phyloP scores from a whole-genome alignment of 1,140 invertebrate species.

The Manduca sexta region DNA sequence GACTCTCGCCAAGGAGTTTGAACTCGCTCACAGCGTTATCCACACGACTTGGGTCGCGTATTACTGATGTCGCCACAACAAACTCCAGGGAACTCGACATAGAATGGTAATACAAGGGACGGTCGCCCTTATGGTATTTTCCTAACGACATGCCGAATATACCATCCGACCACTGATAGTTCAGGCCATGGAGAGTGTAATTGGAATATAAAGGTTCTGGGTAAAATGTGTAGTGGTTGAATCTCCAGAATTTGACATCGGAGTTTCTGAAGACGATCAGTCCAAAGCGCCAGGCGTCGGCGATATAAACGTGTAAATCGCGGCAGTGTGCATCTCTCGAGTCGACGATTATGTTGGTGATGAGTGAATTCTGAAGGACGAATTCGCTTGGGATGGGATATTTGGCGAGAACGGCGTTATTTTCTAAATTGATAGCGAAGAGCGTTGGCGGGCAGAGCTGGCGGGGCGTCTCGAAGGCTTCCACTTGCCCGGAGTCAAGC shows the following conservation, averaged over 20 bases:
- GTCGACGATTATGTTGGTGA: conserved; percentile 84
- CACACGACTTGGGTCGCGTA: conserved; percentile 77
- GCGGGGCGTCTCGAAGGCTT: conserved; percentile 78
- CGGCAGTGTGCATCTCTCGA: conserved; percentile 78
- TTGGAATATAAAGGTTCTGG: conserved; percentile 83
- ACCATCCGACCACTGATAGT: conserved; percentile 87
- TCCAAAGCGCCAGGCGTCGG: conserved; percentile 85
- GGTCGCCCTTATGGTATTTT: conserved; percentile 74
- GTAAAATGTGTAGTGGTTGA: conserved; percentile 83
- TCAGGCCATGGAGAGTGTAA: conserved; percentile 80
- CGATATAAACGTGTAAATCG: conserved; percentile 80
- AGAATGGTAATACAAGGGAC: conserved; percentile 83
- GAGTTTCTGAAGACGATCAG: conserved; percentile 80
- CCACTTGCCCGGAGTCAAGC: conserved; percentile 83
- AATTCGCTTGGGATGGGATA: conserved; percentile 79
- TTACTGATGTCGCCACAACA: conserved; percentile 77
- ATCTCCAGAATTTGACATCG: conserved; percentile 79
- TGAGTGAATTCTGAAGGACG: conserved; percentile 81
- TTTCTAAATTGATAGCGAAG: conserved; percentile 80
- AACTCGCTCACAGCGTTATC: conserved; percentile 75
- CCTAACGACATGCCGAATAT: conserved; percentile 84
- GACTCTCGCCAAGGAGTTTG: conserved; percentile 76
- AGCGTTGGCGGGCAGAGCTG: conserved; percentile 83
- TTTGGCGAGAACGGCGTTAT: conserved; percentile 75
- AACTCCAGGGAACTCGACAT: conserved; percentile 87